These are phyloP conservation scores for Echinops telfairi DNA, from an alignment of 2,113 vertebrate genomes.

Conservation along the genomic window DNA sequence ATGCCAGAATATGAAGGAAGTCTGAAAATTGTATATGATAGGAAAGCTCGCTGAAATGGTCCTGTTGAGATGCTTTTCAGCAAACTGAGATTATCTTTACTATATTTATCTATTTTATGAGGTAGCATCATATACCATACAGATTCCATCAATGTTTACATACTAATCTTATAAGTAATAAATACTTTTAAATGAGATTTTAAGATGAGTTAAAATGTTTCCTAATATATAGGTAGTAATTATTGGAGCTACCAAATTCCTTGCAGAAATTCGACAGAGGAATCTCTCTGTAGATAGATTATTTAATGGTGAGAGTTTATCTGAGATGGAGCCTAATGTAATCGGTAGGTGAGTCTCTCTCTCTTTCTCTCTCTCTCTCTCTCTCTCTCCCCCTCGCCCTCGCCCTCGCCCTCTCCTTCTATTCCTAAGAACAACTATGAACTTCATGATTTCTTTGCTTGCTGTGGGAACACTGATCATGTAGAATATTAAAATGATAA, in stretches of 20 bases:
- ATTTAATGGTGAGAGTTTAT: slow-evolving; percentile 19
- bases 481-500: background rate
- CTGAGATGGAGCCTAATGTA: background rate
- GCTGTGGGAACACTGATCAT: background rate
- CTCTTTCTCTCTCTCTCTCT: background rate
- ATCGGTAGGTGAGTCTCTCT: background rate
- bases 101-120: background rate
- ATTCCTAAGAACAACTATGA: background rate
- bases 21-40: background rate
- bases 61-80: background rate
- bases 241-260: background rate
- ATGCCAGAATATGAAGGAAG: slow-evolving; percentile 24
- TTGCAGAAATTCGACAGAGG: background rate
- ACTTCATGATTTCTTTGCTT: slow-evolving; percentile 5
- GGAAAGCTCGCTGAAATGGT: slow-evolving; percentile 28
- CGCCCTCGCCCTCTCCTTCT: background rate
- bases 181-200: slow-evolving; percentile 34
- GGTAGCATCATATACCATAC: background rate
- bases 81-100: background rate
- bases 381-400: background rate
- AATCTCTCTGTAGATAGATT: background rate
- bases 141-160: slow-evolving; percentile 14
- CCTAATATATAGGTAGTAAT: background rate
- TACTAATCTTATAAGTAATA: background rate
- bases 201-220: slow-evolving; percentile 9